Conservation (phyloP, 2,113 vertebrate species). For the Prunella fulvescens region DNA sequence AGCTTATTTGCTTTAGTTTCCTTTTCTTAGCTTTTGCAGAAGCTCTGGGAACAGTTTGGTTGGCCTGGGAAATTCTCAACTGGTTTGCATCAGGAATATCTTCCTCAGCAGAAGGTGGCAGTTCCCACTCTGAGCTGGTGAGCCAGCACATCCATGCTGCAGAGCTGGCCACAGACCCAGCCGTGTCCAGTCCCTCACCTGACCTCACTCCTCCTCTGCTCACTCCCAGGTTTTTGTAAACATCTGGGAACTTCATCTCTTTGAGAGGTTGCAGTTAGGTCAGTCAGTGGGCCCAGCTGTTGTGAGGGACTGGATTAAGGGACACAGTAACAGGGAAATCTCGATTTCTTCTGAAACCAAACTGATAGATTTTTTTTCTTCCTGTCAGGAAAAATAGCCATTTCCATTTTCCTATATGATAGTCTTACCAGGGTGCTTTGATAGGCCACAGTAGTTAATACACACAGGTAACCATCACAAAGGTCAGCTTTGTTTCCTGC, state of each 20-base stretch:
- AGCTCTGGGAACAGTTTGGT: background rate
- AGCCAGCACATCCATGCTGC: accelerated
- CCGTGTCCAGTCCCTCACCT: accelerated
- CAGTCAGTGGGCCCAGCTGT: background rate
- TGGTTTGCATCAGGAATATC: background rate
- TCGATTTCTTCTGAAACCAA: background rate
- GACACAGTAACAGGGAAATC: background rate
- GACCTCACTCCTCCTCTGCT: background rate
- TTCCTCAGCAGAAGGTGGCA: background rate
- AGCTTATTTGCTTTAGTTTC: background rate
- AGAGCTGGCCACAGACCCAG: background rate
- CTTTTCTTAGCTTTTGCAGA: background rate
- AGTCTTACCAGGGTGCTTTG: background rate
- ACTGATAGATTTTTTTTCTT: background rate
- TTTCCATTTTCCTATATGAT: background rate
- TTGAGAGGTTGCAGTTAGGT: background rate
- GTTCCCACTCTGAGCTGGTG: background rate
- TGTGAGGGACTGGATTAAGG: background rate
- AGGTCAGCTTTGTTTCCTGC: background rate
- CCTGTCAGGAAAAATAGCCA: background rate
- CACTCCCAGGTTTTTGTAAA: background rate
- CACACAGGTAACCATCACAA: background rate
- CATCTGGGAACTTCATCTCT: background rate
- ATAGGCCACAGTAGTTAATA: background rate
- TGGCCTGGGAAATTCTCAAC: background rate